Evolutionary conservation across 2,797 vertebrate genomes (phyloP), one percentile per base, ranked within the genome.

Genomic region (Protonibea diacanthus): DNA sequence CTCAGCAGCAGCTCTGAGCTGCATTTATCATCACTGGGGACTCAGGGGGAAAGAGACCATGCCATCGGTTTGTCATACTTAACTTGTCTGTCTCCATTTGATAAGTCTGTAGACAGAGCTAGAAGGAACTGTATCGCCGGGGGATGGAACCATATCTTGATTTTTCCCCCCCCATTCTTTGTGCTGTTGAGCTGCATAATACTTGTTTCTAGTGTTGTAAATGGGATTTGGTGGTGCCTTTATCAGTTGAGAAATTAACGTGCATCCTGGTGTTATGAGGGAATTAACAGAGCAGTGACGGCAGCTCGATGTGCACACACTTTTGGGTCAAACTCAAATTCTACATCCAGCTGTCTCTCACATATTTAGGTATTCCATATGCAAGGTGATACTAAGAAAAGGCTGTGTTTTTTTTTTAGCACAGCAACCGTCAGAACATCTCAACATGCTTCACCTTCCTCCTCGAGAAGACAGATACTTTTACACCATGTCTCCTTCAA

Each of bases 11-110:
- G 86, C 89, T 90, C 86, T 76, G 84, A 76, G 85, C 84, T 83
- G 71, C 84, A 85, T 91, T 89, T 83, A 87, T 92, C 89, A 89
- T 91, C 88, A 86, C 72, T 70, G 73, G 78, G 64, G 83, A 80
- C 76, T 70, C 66, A 13, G 49, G 84, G 86, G 76, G 75, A 74
- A 69, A 62, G 83, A 80, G 83, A 84, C 74, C 78, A 52, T 74
- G 85, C 84, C 78, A 78, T 85, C 81, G n/a, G 90, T 92, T 91
- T 90, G 86, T 90, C 86, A 86, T 81, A 84, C 74, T 92, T 88
- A 88, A 88, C 88, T 89, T 83, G 84, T 87, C 86, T 83, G 84
- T 90, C 82, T 85, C 77, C 59, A 61, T 88, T 84, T 82, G 70
- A 88, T 59, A 76, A 62, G 84, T 81, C 80, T 74, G 69, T 47